phyloP scores from a whole-genome alignment of 2,888 invertebrate species.

The Epicampocera succincta region DNA sequence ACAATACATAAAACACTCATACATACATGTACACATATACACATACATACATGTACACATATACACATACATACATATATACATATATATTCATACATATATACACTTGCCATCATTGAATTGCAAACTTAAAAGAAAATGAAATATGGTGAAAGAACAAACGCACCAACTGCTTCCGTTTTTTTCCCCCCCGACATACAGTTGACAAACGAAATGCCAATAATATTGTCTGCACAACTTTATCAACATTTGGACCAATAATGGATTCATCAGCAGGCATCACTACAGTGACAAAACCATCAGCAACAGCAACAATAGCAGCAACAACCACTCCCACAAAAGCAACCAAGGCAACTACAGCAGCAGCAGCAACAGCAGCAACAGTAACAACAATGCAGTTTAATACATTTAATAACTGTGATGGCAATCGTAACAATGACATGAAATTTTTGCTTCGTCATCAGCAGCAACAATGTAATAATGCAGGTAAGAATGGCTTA shows the following conservation, averaged over 20 bases:
- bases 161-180: constrained; percentile 32
- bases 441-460: constrained; percentile 55
- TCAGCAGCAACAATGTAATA: constrained; percentile 40
- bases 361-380: neutral
- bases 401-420: constrained; percentile 74
- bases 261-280: constrained; percentile 33
- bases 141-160: constrained; percentile 19
- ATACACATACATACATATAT: neutral
- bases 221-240: constrained; percentile 73
- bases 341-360: constrained; percentile 4
- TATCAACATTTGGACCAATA: constrained; percentile 35
- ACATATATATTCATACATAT: neutral
- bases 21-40: too few relatives aligned
- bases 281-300: neutral
- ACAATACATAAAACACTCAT: too few relatives aligned
- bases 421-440: constrained; percentile 79
- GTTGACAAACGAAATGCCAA: constrained; percentile 78
- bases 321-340: constrained; percentile 10
- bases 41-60: neutral
- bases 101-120: neutral
- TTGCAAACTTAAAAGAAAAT: constrained; percentile 1
- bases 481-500: constrained; percentile 54
- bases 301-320: neutral
- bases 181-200: constrained; percentile 75
- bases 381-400: constrained; percentile 39